Conservation (phyloP, 2,888 invertebrate species). For the Aspidapion aeneum region DNA sequence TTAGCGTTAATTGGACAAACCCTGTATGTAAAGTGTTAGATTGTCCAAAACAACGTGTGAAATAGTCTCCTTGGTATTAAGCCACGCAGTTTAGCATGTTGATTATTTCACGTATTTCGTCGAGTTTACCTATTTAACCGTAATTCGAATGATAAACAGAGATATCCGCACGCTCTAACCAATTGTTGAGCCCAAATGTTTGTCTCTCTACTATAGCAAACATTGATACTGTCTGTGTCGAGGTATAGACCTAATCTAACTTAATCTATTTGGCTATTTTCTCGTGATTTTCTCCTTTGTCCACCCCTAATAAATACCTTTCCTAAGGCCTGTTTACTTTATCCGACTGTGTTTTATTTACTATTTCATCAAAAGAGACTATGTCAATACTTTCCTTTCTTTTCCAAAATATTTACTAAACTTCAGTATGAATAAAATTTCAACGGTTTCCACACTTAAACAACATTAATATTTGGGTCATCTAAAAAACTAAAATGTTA, state of each 20-base stretch:
- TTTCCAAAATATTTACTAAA: not conserved
- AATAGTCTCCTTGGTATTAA: slow-evolving; percentile 28
- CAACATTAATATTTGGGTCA: not conserved
- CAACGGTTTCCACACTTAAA: too few species aligned
- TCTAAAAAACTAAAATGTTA: not conserved
- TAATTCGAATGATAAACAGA: slow-evolving; percentile 40
- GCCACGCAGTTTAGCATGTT: slow-evolving; percentile 34
- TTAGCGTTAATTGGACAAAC: not conserved
- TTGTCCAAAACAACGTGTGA: slow-evolving; percentile 22
- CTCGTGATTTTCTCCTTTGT: slow-evolving; percentile 24
- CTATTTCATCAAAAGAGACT: not conserved
- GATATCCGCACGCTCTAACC: slow-evolving; percentile 36
- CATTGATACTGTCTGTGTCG: slow-evolving; percentile 28
- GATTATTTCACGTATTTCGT: slow-evolving; percentile 39
- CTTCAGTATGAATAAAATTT: too few species aligned
- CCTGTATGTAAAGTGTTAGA: not conserved
- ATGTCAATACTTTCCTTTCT: not conserved
- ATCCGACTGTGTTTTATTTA: not conserved
- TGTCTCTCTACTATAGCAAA: slow-evolving; percentile 39
- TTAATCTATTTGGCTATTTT: slow-evolving; percentile 34
- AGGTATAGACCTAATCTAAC: slow-evolving; percentile 18
- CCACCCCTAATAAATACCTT: not conserved
- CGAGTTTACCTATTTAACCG: slow-evolving; percentile 41
- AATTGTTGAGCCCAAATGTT: slow-evolving; percentile 42
- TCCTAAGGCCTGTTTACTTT: not conserved